These are phyloP conservation scores for Vidua macroura DNA, from an alignment of 2,113 vertebrate species.

Conservation along the genomic window DNA sequence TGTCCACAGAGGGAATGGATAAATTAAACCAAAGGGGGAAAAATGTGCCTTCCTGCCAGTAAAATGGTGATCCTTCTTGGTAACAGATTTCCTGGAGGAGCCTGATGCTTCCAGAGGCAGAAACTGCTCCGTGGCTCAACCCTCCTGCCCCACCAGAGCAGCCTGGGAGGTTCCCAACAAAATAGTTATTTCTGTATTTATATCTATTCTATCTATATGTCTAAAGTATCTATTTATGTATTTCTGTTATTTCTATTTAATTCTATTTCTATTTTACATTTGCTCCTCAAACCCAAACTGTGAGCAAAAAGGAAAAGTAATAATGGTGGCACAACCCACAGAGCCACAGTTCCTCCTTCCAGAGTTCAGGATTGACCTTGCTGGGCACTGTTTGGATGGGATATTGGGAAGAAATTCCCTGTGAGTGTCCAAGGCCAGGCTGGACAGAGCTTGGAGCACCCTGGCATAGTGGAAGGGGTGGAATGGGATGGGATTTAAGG, in stretches of 20 bases:
- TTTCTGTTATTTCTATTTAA: not conserved
- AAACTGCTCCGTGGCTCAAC: accelerated
- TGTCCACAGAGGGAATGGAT: not conserved
- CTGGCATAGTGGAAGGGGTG: not conserved
- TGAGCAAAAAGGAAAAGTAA: not conserved
- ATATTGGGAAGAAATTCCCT: not conserved
- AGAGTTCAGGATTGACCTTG: not conserved
- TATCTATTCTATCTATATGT: not conserved
- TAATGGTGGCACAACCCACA: accelerated
- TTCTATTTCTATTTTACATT: not conserved
- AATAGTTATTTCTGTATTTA: not conserved
- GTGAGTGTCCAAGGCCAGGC: not conserved
- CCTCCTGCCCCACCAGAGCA: not conserved
- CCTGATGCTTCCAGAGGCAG: not conserved
- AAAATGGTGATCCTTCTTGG: accelerated
- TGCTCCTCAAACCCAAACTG: not conserved
- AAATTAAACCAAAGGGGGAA: not conserved
- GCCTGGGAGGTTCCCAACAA: not conserved
- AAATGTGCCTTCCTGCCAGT: not conserved
- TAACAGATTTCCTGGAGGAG: not conserved
- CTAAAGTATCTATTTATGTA: not conserved
- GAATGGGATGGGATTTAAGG: not conserved
- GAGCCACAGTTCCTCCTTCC: not conserved
- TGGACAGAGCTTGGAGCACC: not conserved
- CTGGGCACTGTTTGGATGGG: not conserved